A percentile compares a stretch with the other conserved stretches of the same genome.
These are phyloP conservation scores for Pteruthius melanotis DNA, from an alignment of 2,113 vertebrate species.

Conservation along the genomic window DNA sequence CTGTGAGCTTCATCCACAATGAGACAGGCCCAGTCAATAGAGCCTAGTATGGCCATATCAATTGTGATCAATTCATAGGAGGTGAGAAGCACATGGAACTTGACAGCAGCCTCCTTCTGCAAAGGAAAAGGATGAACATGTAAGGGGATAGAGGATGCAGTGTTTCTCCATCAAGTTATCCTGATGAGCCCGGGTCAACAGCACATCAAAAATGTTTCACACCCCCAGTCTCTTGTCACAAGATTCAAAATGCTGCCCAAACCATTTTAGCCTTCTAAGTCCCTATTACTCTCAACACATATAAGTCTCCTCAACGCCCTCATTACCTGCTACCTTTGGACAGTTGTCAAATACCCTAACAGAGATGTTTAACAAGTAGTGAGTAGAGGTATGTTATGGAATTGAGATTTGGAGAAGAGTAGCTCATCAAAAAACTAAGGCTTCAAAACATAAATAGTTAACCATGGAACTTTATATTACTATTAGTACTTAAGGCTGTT, in stretches of 20 bases:
- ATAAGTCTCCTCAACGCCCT: background rate
- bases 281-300: background rate
- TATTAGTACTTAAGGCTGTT: background rate
- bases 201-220: background rate
- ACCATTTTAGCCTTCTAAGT: background rate
- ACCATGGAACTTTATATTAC: background rate
- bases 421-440: background rate
- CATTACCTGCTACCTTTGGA: background rate
- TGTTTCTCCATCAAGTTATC: background rate
- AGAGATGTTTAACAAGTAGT: background rate
- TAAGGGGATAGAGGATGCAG: background rate
- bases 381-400: background rate
- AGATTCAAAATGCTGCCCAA: background rate
- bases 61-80: conserved; percentile 97
- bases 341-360: background rate
- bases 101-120: conserved; percentile 95
- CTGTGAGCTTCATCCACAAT: conserved; percentile 97
- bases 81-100: conserved; percentile 93
- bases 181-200: background rate
- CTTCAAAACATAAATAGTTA: background rate
- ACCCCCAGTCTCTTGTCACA: background rate
- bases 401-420: background rate
- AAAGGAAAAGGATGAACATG: background rate
- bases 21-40: conserved; percentile 96
- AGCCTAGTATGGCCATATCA: conserved; percentile 93